phyloP scores from a whole-genome alignment of 2,888 invertebrate genomes.

The Aphelenchoides bicaudatus region DNA sequence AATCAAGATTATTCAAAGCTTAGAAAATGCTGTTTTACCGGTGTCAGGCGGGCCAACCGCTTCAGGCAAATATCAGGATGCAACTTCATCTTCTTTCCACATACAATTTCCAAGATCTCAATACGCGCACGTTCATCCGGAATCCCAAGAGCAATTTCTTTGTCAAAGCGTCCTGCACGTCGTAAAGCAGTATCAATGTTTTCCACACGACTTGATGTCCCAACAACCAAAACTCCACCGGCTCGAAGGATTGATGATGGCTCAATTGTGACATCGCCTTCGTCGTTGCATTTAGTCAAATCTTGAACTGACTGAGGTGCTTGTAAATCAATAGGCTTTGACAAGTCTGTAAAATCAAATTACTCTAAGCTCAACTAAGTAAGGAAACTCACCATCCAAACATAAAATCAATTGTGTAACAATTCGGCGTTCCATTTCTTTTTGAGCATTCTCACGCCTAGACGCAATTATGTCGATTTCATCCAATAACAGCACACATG shows the following conservation, averaged over 20 bases:
- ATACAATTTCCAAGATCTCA: conserved; percentile 42
- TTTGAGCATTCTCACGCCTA: conserved; percentile 80
- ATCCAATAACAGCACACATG: conserved; percentile 69
- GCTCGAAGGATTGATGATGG: not conserved
- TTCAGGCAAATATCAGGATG: conserved; percentile 68
- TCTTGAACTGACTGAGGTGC: not conserved
- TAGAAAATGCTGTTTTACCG: too few relatives aligned
- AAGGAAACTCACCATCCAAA: conserved; percentile 71
- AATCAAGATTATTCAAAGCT: too few relatives aligned
- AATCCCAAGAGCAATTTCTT: conserved; percentile 86
- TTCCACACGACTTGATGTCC: conserved; percentile 91
- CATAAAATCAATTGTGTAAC: conserved; percentile 85
- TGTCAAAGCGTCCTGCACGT: conserved; percentile 85
- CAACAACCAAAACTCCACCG: conserved; percentile 68
- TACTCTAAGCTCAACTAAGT: not conserved
- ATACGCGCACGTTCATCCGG: conserved; percentile 77
- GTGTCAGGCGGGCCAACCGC: conserved; percentile 77
- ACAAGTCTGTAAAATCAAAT: not conserved
- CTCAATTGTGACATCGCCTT: conserved; percentile 17
- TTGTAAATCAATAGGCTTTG: not conserved
- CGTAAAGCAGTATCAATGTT: conserved; percentile 85
- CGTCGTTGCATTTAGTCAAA: conserved; percentile 15
- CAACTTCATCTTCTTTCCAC: conserved; percentile 27
- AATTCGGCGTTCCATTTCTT: conserved; percentile 92
- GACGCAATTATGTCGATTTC: conserved; percentile 94